Evolutionary conservation across 2,888 invertebrate genomes (phyloP), one percentile per base, ranked within the genome.

Genomic region (Tipula vernalis): DNA sequence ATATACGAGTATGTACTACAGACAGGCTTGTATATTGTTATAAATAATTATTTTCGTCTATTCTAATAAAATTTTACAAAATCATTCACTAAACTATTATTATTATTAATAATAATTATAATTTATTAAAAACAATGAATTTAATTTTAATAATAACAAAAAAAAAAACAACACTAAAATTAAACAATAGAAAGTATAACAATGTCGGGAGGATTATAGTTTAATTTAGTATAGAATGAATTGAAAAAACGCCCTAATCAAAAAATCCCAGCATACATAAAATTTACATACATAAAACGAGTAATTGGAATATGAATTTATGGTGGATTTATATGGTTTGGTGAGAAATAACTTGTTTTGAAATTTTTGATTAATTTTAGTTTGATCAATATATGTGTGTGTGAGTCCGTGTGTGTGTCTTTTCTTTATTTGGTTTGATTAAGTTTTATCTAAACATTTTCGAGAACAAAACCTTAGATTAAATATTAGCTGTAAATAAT

Each of bases 41-140:
- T n/a, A 57, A 57, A 71, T 71, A 71, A 28, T 28, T 18, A 71
- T 71, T 71, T 71, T 51, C 51, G 51, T 51, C 51, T 51, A 51
- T 51, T 51, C 51, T 51, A 51, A 51, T 8, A 71, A 71, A 71
- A 71, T 10, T 10, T 71, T 71, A 71, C 18, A 18, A 71, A 71
- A 71, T 71, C 71, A 71, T 71, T 71, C 71, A 71, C 71, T 71
- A 71, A 71, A 71, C 71, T 71, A 71, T 71, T 71, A 71, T 71
- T 71, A 71, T 71, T 51, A 51, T 71, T 51, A 51, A n/a, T 51
- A 5, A n/a, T 71, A 71, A 71, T 71, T 57, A 15, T 57, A 57
- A 57, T 71, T 71, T 71, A 71, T 71, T 71, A 71, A 71, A 71
- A 71, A 71, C 71, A 71, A 71, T 71, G 71, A 71, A 28, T 71